These are phyloP conservation scores for Okamejei kenojei DNA, from an alignment of 2,797 vertebrate species.

Conservation along the genomic window DNA sequence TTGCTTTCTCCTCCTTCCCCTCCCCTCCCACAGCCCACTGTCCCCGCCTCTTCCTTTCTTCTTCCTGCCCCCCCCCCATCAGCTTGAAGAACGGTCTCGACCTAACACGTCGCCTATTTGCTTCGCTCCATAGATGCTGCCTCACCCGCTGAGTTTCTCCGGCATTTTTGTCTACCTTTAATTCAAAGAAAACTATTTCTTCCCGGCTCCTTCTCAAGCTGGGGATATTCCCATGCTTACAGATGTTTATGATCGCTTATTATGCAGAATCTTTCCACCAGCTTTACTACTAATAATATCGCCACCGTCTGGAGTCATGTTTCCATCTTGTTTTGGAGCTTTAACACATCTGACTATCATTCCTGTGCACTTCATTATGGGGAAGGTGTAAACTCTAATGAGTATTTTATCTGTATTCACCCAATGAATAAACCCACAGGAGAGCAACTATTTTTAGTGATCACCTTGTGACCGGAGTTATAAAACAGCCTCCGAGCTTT, in stretches of 20 bases:
- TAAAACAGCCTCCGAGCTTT: neutral
- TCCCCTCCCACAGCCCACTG: too few relatives aligned
- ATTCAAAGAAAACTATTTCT: neutral
- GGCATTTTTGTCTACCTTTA: too few relatives aligned
- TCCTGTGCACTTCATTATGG: neutral
- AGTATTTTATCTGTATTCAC: neutral
- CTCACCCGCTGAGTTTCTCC: too few relatives aligned
- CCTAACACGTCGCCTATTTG: too few relatives aligned
- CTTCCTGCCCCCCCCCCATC: too few relatives aligned
- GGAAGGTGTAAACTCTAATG: neutral
- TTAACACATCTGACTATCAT: neutral
- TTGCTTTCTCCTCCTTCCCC: too few relatives aligned
- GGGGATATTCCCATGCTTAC: neutral
- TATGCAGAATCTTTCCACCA: neutral
- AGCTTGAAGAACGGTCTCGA: too few relatives aligned
- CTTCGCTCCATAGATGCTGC: too few relatives aligned
- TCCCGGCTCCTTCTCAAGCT: neutral
- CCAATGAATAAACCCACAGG: neutral
- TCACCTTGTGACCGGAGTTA: neutral
- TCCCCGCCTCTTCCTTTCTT: too few relatives aligned
- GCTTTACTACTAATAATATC: neutral
- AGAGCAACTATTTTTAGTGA: neutral
- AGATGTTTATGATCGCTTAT: neutral
- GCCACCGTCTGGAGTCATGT: neutral
- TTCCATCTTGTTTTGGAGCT: neutral